Percentiles rank a stretch among this genome's conserved stretches.
Conservation (phyloP, 2,888 invertebrate genomes). For the Parnassius mnemosyne region DNA sequence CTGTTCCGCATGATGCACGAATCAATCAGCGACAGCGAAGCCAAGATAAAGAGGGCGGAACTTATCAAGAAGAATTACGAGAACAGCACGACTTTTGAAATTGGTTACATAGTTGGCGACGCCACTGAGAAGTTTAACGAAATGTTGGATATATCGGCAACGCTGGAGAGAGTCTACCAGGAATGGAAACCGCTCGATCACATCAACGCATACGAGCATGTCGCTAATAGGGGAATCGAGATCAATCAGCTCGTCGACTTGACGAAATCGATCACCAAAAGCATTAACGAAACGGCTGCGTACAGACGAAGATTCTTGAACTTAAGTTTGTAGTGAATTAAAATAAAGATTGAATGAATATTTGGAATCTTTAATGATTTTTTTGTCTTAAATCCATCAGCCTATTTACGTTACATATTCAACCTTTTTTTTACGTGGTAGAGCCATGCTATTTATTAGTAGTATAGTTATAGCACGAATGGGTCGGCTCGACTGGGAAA, state of each 20-base stretch:
- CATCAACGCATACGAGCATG: constrained; percentile 64
- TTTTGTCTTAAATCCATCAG: too few species aligned
- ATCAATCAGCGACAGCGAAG: constrained; percentile 55
- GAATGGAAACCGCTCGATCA: constrained; percentile 66
- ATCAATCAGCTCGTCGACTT: constrained; percentile 54
- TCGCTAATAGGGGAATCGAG: constrained; percentile 59
- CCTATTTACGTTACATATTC: too few species aligned
- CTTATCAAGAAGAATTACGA: constrained; percentile 47
- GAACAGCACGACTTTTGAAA: constrained; percentile 50
- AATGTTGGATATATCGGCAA: constrained; percentile 50
- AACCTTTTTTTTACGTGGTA: too few species aligned
- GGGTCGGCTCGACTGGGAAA: too few species aligned
- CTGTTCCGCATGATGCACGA: constrained; percentile 65
- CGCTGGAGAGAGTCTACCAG: constrained; percentile 43
- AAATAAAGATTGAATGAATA: too few species aligned
- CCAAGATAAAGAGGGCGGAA: constrained; percentile 56
- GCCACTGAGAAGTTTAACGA: constrained; percentile 52
- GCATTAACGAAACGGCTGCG: constrained; percentile 4
- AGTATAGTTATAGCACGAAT: too few species aligned
- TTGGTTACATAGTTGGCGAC: constrained; percentile 57
- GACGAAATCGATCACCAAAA: constrained; percentile 36
- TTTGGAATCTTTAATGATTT: too few species aligned
- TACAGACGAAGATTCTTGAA: constrained; percentile 7
- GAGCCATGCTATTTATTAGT: too few species aligned
- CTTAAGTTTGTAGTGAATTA: background rate